A percentile compares a stretch with the other conserved stretches of the same genome.
Evolutionary conservation across 2,113 vertebrate genomes (phyloP).

Genomic region (Mastomys coucha): DNA sequence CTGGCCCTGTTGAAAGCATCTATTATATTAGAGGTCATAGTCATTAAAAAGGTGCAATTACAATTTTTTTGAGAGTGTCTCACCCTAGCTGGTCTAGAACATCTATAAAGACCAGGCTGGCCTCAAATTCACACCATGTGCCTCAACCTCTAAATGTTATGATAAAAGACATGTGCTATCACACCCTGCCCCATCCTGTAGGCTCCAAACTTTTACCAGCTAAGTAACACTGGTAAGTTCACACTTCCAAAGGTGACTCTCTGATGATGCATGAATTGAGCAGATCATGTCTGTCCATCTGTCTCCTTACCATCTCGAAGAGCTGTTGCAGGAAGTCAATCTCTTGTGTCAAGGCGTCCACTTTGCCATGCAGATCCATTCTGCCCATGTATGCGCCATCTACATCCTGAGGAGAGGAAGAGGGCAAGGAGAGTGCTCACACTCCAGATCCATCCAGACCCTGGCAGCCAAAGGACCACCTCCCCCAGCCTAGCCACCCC

Average conservation of each 20-base stretch:
- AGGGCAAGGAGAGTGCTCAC: background rate
- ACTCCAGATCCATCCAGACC: background rate
- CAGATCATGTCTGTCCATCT: background rate
- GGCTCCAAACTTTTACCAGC: background rate
- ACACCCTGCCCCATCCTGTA: background rate
- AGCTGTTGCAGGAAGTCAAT: constrained; percentile 90
- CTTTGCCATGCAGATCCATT: constrained; percentile 89
- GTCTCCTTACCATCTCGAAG: constrained; percentile 88
- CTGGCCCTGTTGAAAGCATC: background rate
- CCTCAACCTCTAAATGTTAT: background rate
- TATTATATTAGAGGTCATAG: background rate
- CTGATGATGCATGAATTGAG: background rate
- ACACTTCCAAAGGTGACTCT: background rate
- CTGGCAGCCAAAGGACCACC: background rate
- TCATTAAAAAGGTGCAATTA: background rate
- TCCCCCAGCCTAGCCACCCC: background rate
- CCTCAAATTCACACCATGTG: background rate
- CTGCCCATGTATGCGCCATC: constrained; percentile 90
- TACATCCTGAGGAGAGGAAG: constrained; percentile 87
- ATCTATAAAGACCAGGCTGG: background rate
- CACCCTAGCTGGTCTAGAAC: background rate
- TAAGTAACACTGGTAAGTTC: background rate
- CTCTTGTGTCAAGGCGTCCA: constrained; percentile 86
- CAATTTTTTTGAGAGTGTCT: background rate
- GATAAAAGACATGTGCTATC: background rate